A percentile compares a stretch with the other conserved stretches of the same genome.
These are phyloP conservation scores for Hoplodrina ambigua DNA, from an alignment of 2,888 invertebrate genomes.

Conservation along the genomic window DNA sequence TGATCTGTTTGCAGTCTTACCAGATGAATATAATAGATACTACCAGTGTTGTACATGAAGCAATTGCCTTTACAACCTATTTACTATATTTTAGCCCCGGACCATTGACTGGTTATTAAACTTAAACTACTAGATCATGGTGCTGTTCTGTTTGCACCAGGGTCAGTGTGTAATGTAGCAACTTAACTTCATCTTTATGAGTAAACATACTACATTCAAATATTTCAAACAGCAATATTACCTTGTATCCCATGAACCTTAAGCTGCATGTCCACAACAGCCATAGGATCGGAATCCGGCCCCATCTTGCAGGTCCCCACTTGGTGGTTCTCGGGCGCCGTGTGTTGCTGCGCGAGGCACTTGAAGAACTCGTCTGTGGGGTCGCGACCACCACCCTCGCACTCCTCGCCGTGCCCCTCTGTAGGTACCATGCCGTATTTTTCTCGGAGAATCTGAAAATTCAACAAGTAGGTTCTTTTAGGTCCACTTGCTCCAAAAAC, in stretches of 20 bases:
- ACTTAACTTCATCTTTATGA: too few relatives aligned
- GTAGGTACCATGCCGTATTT: constrained; percentile 90
- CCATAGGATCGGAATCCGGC: constrained; percentile 92
- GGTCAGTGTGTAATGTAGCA: too few relatives aligned
- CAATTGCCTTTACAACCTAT: too few relatives aligned
- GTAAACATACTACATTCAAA: neutral
- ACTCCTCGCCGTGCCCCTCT: constrained; percentile 86
- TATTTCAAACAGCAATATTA: constrained; percentile 24
- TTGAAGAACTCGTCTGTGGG: constrained; percentile 93
- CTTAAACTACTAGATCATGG: too few relatives aligned
- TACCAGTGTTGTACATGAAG: too few relatives aligned
- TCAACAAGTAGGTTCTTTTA: neutral
- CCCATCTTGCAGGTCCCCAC: constrained; percentile 96
- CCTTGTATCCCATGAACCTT: constrained; percentile 92
- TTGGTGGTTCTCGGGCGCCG: constrained; percentile 96
- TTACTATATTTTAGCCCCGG: too few relatives aligned
- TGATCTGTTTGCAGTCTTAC: too few relatives aligned
- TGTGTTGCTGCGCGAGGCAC: constrained; percentile 93
- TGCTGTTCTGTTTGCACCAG: too few relatives aligned
- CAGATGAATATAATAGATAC: too few relatives aligned
- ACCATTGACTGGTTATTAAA: too few relatives aligned
- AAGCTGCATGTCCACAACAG: constrained; percentile 93
- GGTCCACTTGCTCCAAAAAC: too few relatives aligned
- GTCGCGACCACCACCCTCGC: constrained; percentile 82
- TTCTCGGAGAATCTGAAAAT: constrained; percentile 84